Evolutionary conservation across 2,888 invertebrate genomes (phyloP), one percentile per base, ranked within the genome.

Genomic region (Steinernema carpocapsae): DNA sequence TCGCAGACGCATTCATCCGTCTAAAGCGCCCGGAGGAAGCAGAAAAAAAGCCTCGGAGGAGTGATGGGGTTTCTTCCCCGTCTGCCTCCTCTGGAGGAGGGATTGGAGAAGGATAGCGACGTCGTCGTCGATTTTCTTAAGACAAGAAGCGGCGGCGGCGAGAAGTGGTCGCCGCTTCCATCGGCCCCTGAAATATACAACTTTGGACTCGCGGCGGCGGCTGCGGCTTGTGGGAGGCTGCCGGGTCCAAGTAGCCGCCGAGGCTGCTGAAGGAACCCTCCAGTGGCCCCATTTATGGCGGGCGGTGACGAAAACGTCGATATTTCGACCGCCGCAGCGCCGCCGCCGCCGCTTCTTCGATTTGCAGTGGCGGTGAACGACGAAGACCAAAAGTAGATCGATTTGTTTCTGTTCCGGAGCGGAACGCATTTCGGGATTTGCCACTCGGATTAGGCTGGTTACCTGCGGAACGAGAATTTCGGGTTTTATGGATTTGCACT

Each of bases 61-160:
- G 37, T 37, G 37, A 37, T 37, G 37, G 37, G 37, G 37, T 37
- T 37, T n/a, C 37, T 10, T 37, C 37, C 37, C 37, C 37, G 37
- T 37, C 37, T 37, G 37, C 10, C 37, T 10, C 3, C 4, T 10
- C 37, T 37, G 37, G 37, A 37, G 37, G 37, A 37, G 37, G 37
- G 37, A 37, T 37, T 37, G 37, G 37, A 26, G 26, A 56, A 10
- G 29, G 64, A 64, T 64, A 29, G 64, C 64, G 64, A 29, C 64
- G 64, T 32, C 32, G 64, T 19, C 64, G 64, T 64, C 64, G 64
- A 32, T 64, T 64, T 64, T n/a, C 64, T 24, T 64, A 64, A 64
- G 64, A 64, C 64, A 32, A 37, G 26, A 32, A 14, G 64, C 64
- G 4, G 48, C 37, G 52, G 52, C 52, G 52, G 22, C 52, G 52